Percentiles rank a stretch among this genome's conserved stretches.
These are phyloP conservation scores for Pteronura brasiliensis DNA, from an alignment of 2,113 vertebrate species.

Conservation along the genomic window DNA sequence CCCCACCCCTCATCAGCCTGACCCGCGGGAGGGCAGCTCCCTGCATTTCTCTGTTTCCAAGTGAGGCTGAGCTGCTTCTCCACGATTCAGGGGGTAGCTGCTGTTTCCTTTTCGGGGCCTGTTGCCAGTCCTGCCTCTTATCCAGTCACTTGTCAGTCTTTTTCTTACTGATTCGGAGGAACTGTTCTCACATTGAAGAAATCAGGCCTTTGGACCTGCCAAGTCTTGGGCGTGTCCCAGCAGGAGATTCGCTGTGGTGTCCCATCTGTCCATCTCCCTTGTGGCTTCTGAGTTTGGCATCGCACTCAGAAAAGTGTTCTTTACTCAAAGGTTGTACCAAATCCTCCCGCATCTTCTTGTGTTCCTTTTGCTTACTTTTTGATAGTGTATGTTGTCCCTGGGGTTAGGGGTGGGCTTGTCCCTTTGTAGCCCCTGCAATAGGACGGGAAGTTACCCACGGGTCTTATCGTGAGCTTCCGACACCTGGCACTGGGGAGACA, in stretches of 20 bases:
- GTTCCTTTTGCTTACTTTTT: background rate
- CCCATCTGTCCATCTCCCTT: background rate
- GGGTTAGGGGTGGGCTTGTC: background rate
- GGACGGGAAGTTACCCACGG: too few species aligned
- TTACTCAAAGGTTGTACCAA: too few species aligned
- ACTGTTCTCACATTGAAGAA: background rate
- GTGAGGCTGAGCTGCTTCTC: background rate
- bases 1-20: background rate
- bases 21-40: accelerated
- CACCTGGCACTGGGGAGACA: background rate
- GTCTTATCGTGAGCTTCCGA: background rate
- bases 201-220: background rate
- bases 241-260: background rate
- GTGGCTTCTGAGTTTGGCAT: background rate
- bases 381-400: background rate
- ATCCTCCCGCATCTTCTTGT: background rate
- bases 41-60: background rate
- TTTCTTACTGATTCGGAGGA: background rate
- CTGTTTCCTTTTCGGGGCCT: background rate
- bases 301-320: background rate
- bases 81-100: background rate
- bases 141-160: background rate
- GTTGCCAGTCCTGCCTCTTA: background rate
- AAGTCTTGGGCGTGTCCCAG: background rate
- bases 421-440: too few species aligned